Conservation (phyloP, 2,797 vertebrate genomes). For the Eospalax fontanierii region DNA sequence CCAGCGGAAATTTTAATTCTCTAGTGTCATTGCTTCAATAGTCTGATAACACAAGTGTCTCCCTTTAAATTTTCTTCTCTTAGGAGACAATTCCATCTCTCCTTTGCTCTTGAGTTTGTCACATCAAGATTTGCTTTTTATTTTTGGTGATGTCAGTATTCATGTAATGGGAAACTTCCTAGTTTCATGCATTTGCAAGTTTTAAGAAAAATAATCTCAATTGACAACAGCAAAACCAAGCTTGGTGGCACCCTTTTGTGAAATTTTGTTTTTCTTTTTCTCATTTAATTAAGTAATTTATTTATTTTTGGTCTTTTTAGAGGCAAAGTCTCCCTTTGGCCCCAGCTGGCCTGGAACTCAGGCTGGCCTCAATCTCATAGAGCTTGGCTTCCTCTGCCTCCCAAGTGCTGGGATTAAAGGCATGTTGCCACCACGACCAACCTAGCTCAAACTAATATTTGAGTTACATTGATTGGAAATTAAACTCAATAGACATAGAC, state of each 20-base stretch:
- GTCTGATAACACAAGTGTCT: not conserved
- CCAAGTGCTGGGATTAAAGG: no score
- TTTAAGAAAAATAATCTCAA: slow-evolving; percentile 87
- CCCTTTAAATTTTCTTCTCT: not conserved
- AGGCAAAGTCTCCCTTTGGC: no score
- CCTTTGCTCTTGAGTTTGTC: not conserved
- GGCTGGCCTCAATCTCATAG: no score
- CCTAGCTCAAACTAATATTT: no score
- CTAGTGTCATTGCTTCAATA: not conserved
- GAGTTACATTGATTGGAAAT: slow-evolving; percentile 85
- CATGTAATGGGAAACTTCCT: not conserved
- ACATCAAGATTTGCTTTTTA: slow-evolving; percentile 1
- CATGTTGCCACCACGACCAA: no score
- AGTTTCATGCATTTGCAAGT: slow-evolving; percentile 74
- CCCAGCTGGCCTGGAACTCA: no score
- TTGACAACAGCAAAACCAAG: slow-evolving; percentile 86
- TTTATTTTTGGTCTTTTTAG: no score
- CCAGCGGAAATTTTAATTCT: not conserved
- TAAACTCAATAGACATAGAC: slow-evolving; percentile 84
- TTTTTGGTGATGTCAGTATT: not conserved
- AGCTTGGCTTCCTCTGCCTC: not conserved
- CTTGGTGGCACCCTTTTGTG: slow-evolving; percentile 86
- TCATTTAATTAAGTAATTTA: no score
- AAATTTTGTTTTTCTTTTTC: slow-evolving; percentile 83
- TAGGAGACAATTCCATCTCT: not conserved